phyloP scores from a whole-genome alignment of 2,888 invertebrate genomes.

The Epistrophe eligans region DNA sequence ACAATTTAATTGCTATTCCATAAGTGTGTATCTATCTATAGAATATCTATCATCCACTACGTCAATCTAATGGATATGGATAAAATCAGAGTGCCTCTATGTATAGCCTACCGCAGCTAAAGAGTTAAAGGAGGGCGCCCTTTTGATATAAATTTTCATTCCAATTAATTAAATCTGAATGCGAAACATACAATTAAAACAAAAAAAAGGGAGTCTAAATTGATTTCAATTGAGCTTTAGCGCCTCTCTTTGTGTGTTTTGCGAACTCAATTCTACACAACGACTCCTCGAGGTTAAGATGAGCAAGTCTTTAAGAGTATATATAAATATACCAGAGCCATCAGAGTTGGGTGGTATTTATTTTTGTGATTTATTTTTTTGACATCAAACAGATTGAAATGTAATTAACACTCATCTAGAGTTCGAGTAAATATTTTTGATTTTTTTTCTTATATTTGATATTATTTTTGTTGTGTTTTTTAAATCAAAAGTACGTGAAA shows the following conservation, averaged over 20 bases:
- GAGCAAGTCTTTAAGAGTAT: background rate
- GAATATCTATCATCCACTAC: slow-evolving; percentile 17
- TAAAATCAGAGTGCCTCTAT: slow-evolving; percentile 48
- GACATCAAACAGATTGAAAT: slow-evolving; percentile 58
- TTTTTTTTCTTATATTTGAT: background rate
- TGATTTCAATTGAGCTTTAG: slow-evolving; percentile 69
- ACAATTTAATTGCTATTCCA: slow-evolving; percentile 67
- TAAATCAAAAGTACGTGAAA: slow-evolving; percentile 17
- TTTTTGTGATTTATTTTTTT: slow-evolving; percentile 53
- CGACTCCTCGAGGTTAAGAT: slow-evolving; percentile 16
- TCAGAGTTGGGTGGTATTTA: background rate
- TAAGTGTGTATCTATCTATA: slow-evolving; percentile 19
- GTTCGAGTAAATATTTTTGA: slow-evolving; percentile 5
- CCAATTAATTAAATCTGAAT: slow-evolving; percentile 65
- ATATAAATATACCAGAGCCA: background rate
- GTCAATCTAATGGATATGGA: slow-evolving; percentile 46
- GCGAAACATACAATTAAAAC: slow-evolving; percentile 50
- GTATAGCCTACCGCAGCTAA: slow-evolving; percentile 18
- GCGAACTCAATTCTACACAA: background rate
- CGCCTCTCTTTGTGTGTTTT: slow-evolving; percentile 4
- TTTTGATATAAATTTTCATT: slow-evolving; percentile 48
- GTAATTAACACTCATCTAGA: slow-evolving; percentile 37
- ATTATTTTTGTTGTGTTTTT: background rate
- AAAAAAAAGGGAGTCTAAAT: slow-evolving; percentile 35
- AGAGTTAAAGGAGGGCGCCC: slow-evolving; percentile 33